phyloP scores from a whole-genome alignment of 2,888 invertebrate species.

The Pristionchus entomophagus region DNA sequence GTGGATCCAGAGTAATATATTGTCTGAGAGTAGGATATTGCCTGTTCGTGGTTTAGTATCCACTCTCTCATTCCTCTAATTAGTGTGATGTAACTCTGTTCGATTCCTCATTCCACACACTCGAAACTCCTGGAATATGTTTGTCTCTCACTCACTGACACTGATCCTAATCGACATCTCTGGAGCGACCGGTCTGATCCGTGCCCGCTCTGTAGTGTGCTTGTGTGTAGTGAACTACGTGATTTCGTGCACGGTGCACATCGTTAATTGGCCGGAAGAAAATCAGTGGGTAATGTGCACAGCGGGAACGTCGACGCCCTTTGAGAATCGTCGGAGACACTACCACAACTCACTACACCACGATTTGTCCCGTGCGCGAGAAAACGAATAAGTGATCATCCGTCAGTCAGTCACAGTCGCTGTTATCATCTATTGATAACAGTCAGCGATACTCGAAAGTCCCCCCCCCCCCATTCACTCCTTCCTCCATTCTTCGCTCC shows the following conservation, averaged over 20 bases:
- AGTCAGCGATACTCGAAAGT: not conserved
- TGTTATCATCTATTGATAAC: conserved; percentile 35
- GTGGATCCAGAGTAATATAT: not conserved
- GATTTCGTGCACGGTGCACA: not conserved
- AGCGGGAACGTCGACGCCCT: not conserved
- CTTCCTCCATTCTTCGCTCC: not conserved
- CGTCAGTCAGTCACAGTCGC: not conserved
- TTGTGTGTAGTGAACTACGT: no score
- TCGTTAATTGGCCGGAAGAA: not conserved
- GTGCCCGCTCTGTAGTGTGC: not conserved
- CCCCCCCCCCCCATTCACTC: not conserved
- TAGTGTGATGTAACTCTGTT: no score
- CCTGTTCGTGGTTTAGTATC: no score
- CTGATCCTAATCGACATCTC: not conserved
- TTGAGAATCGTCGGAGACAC: not conserved
- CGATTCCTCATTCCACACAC: no score
- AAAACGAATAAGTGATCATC: not conserved
- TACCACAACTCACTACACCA: not conserved
- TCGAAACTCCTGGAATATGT: not conserved
- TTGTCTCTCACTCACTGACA: not conserved
- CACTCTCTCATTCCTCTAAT: no score
- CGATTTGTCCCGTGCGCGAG: not conserved
- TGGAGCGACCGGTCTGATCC: not conserved
- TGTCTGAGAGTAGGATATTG: no score
- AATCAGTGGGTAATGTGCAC: conserved; percentile 17